Conservation (phyloP, 2,797 vertebrate genomes). For the Agapornis canus region DNA sequence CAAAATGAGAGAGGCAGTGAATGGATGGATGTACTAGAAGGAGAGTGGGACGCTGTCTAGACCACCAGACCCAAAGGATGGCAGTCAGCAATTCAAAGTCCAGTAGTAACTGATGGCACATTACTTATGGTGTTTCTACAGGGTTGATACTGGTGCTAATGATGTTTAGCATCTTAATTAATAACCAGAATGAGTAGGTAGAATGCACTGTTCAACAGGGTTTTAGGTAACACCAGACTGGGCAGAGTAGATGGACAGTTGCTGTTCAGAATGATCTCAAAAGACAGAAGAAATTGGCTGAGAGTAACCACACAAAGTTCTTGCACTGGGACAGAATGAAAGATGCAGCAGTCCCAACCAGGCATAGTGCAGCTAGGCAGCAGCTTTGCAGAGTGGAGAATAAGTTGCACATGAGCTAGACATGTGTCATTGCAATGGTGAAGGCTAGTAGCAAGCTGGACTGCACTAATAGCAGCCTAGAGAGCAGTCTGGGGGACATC, state of each 20-base stretch:
- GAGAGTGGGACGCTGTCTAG: too few species aligned
- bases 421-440: neutral
- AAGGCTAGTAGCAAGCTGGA: neutral
- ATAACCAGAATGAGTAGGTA: neutral
- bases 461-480: too few species aligned
- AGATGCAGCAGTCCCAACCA: neutral
- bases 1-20: neutral
- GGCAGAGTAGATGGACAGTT: neutral
- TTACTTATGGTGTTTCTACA: neutral
- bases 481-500: neutral
- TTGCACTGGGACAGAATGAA: neutral
- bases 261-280: neutral
- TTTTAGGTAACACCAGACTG: neutral
- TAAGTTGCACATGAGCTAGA: neutral
- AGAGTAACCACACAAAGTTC: neutral
- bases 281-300: neutral
- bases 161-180: neutral
- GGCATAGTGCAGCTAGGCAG: neutral
- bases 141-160: neutral
- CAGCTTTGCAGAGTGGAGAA: neutral
- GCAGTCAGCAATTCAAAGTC: neutral
- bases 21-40: neutral
- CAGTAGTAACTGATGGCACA: neutral
- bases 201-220: neutral
- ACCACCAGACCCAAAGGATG: neutral